A percentile compares a stretch with the other conserved stretches of the same genome.
Conservation (phyloP, 2,888 invertebrate genomes). For the Nipponacmea schrenckii region DNA sequence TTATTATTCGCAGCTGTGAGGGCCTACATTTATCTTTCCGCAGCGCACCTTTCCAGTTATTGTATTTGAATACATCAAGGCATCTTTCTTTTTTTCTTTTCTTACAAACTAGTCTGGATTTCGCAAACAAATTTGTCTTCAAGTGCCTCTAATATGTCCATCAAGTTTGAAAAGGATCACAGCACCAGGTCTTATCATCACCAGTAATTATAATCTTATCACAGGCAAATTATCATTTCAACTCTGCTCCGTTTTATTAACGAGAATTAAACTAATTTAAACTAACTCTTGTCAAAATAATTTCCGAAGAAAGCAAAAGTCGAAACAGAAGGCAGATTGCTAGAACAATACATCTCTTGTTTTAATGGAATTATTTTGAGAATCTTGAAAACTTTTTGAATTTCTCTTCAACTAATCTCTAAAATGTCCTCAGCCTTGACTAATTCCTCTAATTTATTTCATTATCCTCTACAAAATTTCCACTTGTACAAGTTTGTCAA, state of each 20-base stretch:
- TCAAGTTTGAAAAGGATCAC: background rate
- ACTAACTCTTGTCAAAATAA: background rate
- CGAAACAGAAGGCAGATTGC: too few species aligned
- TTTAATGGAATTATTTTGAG: too few species aligned
- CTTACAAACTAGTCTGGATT: background rate
- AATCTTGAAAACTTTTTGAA: too few species aligned
- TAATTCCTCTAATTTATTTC: too few species aligned
- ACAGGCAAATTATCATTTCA: too few species aligned
- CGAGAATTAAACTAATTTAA: constrained; percentile 4
- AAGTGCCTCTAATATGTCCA: constrained; percentile 6
- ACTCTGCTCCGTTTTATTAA: background rate
- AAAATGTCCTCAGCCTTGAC: too few species aligned
- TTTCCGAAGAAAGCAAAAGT: too few species aligned
- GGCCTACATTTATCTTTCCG: constrained; percentile 4
- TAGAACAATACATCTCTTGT: too few species aligned
- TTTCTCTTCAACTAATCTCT: too few species aligned
- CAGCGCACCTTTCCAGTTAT: background rate
- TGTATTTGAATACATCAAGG: background rate
- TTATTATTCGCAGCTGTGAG: constrained; percentile 7
- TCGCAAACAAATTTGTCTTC: constrained; percentile 6
- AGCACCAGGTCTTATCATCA: background rate
- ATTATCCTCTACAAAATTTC: too few species aligned
- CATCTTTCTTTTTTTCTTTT: constrained; percentile 1
- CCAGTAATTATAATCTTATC: too few species aligned
- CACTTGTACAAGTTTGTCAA: too few species aligned